phyloP scores from a whole-genome alignment of 2,113 vertebrate species.

The Martes martes region DNA sequence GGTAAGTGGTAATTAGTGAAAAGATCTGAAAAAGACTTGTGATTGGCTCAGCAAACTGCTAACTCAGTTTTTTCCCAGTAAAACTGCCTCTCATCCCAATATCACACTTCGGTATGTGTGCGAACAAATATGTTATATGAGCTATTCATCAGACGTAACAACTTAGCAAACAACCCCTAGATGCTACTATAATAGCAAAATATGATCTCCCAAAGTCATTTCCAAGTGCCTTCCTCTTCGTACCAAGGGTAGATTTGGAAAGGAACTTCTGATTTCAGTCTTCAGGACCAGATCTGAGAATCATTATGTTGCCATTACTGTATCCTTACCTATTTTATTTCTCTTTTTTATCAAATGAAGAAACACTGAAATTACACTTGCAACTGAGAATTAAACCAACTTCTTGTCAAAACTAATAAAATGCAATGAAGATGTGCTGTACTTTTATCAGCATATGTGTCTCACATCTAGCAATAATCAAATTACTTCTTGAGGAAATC shows the following conservation, averaged over 20 bases:
- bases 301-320: not conserved
- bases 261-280: constrained; percentile 9
- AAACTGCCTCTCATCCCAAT: not conserved
- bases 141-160: not conserved
- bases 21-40: not conserved
- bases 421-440: not conserved
- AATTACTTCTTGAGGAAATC: not conserved
- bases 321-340: constrained; percentile 6
- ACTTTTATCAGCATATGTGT: not conserved
- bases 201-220: not conserved
- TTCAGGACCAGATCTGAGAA: not conserved
- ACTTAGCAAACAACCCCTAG: not conserved
- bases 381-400: not conserved
- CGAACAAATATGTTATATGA: not conserved
- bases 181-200: not conserved
- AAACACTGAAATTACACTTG: not conserved
- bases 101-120: not conserved
- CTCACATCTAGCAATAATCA: constrained; percentile 4
- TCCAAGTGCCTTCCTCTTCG: not conserved
- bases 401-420: constrained; percentile 34
- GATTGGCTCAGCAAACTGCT: not conserved
- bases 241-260: not conserved
- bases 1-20: not conserved
- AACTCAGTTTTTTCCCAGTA: not conserved
- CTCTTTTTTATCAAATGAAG: not conserved